These are phyloP conservation scores for Sterna hirundo DNA, from an alignment of 2,113 vertebrate genomes.

Conservation along the genomic window DNA sequence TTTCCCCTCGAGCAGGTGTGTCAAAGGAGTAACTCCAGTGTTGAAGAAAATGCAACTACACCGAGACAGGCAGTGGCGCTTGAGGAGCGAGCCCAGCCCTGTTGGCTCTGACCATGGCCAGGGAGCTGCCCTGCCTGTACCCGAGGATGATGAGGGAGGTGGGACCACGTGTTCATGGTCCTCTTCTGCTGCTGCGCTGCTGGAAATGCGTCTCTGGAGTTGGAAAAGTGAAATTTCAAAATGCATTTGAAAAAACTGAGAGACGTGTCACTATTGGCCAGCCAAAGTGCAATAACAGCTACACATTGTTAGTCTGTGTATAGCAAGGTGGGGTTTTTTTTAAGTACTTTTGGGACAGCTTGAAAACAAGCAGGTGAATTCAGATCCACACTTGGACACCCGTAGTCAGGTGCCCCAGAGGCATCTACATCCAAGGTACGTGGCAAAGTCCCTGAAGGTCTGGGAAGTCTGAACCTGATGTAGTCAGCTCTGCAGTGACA, in stretches of 20 bases:
- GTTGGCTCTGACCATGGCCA: accelerated
- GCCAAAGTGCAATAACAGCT: background rate
- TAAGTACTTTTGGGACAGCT: background rate
- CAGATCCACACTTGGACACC: background rate
- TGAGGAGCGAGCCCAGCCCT: background rate
- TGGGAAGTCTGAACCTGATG: background rate
- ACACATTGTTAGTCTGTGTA: background rate
- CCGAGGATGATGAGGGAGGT: background rate
- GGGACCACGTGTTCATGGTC: accelerated
- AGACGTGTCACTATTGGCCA: background rate
- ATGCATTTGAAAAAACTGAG: background rate
- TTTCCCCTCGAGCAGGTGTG: background rate
- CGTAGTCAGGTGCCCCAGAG: accelerated
- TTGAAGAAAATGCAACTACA: background rate
- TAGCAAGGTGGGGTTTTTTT: accelerated
- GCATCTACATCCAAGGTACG: accelerated
- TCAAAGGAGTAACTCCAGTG: background rate
- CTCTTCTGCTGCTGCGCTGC: background rate
- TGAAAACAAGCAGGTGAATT: background rate
- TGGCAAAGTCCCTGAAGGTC: background rate
- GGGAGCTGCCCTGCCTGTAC: background rate
- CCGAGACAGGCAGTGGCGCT: accelerated
- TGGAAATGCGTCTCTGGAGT: background rate
- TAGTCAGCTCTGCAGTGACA: background rate
- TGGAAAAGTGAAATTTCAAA: background rate